Base-by-base conservation (phyloP, 2,113 vertebrate species). In the Corapipo altera region DNA sequence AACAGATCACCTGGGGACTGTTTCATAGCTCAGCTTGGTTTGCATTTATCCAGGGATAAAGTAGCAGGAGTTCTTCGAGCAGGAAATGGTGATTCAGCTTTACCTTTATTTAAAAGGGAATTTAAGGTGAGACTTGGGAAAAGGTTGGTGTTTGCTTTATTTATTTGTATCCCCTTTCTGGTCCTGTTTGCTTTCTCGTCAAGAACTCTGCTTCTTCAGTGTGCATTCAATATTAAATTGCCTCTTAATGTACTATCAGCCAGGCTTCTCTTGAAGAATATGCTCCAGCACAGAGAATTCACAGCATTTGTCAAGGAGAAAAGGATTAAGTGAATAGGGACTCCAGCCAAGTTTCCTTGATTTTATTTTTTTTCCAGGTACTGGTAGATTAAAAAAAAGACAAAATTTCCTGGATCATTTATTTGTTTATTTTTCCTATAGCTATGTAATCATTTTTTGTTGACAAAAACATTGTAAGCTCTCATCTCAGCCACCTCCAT, bases 191-290 rank as follows among this genome's bases (percentile, higher is more conserved):
- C 82, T 95, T 93, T 95, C 92, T 88, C 91, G 88, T 94, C 88
- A 93, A 96, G 95, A 94, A 48, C 64, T 86, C 75, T 76, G 78
- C 82, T 93, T 67, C 73, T 96, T 81, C 94, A 84, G 57, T 44
- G 83, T 97, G 91, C 94, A 93, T 92, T 93, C 95, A 95, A 54
- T 84, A 92, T 95, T 86, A 95, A 95, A 94, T 96, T 95, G 94
- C 88, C 46, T 95, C 94, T 92, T 94, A 94, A 91, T 84, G 83
- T 95, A 93, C 96, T 94, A 93, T 64, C 85, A 93, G 88, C 66
- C 85, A 94, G 79, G 58, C 64, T 92, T 83, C 91, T 86, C 83
- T 64, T 95, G 95, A 95, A 95, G 91, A 95, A 89, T 86, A 95
- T 44, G 65, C 76, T 93, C 65, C 79, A 90, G 88, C 92, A 77